Evolutionary conservation across 1,140 invertebrate species (phyloP).

Genomic region (Eupeodes corollae): DNA sequence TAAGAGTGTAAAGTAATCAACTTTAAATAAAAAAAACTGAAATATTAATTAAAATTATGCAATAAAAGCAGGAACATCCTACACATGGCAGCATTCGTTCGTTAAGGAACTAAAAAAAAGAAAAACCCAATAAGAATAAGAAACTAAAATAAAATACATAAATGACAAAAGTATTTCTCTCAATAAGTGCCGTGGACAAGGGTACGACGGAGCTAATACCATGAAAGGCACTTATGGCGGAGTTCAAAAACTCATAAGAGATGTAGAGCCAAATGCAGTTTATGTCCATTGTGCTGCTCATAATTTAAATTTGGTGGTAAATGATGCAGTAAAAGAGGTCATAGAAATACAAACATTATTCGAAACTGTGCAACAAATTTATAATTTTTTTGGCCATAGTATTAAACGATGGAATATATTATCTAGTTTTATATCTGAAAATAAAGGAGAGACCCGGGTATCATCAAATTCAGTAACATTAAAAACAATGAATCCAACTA

Average conservation of each 20-base stretch:
- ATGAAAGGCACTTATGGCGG: slow-evolving; percentile 25
- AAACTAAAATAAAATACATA: too few species aligned
- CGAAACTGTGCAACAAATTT: slow-evolving; percentile 13
- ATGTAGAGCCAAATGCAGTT: slow-evolving; percentile 13
- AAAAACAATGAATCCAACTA: slow-evolving; percentile 9
- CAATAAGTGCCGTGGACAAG: slow-evolving; percentile 22
- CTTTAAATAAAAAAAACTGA: too few species aligned
- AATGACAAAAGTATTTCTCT: slow-evolving; percentile 17
- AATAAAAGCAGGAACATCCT: too few species aligned
- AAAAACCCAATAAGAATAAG: too few species aligned
- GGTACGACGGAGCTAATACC: slow-evolving; percentile 25
- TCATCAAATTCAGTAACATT: too few species aligned
- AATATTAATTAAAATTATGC: too few species aligned
- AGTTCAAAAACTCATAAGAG: slow-evolving; percentile 16
- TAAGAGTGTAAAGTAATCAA: too few species aligned
- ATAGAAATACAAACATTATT: slow-evolving; percentile 10
- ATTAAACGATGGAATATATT: slow-evolving; percentile 16
- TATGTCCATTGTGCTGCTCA: slow-evolving; percentile 23
- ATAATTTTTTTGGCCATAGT: slow-evolving; percentile 19
- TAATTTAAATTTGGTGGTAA: slow-evolving; percentile 27
- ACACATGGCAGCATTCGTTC: too few species aligned
- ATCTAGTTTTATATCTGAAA: slow-evolving; percentile 6
- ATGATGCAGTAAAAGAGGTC: slow-evolving; percentile 19
- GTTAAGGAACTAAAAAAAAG: too few species aligned
- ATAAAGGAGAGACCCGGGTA: too few species aligned